Base-by-base conservation (phyloP, 2,113 vertebrate genomes). In the Emydocephalus ijimae region DNA sequence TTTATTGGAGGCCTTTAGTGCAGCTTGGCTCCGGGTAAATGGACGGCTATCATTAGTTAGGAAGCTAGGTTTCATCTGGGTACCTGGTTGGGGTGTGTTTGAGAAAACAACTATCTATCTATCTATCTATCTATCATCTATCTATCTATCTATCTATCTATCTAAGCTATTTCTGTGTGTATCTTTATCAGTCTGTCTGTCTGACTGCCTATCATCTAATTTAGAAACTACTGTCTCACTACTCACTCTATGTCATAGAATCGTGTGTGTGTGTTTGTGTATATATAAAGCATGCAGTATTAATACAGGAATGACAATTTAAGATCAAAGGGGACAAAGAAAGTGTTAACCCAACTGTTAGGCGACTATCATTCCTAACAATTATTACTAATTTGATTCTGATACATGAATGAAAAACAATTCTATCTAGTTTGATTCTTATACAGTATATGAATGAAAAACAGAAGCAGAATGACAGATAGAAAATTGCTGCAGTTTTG, bases 261-360 rank as follows among this genome's bases (percentile, higher is more conserved):
- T n/a, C 26, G 14, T 12, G 61, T n/a, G 61, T 61, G 9, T 64
- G 12, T n/a, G 12, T 69, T 12, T 69, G 1, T 64, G 10, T 64
- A 10, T 64, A 3, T 26, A 50, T 50, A 50, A 50, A 50, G 48
- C 48, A 50, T 50, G 92, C 45, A 52, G 0, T 85, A 29, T 54
- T 61, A 56, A 93, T 92, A 86, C 90, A 39, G 26, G 92, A 23
- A 34, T 0, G 0, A 57, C 57, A 34, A 39, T 93, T 43, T 94
- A 45, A 64, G 48, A 93, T 95, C 23, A 29, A 87, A 87, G 59
- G n/a, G 55, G 45, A 64, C 57, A 45, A 64, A 92, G 87, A 8
- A 89, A 48, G 87, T 34, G 4, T 88, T 90, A 94, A 94, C 89
- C 57, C 45, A 45, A 45, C 4, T 45, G 45, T 45, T 45, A 45